Percentiles rank a stretch among this genome's conserved stretches.
Conservation (phyloP, 2,113 vertebrate genomes). For the Salvator merianae region DNA sequence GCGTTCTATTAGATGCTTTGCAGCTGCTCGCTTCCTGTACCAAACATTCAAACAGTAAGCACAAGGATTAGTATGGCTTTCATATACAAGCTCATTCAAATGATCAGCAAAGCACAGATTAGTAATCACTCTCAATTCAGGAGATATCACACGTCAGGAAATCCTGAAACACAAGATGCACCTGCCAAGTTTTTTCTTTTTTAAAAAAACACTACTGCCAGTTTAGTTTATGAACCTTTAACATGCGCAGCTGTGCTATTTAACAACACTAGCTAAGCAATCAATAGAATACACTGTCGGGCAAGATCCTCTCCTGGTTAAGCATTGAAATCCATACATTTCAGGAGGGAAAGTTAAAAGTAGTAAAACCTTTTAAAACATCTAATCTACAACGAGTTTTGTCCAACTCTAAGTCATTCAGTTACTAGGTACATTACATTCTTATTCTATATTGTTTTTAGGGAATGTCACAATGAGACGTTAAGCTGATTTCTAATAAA, state of each 20-base stretch:
- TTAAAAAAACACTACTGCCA: constrained; percentile 20
- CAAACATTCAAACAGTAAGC: constrained; percentile 83
- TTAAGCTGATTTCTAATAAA: no score
- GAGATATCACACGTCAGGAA: constrained; percentile 27
- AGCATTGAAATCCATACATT: not conserved
- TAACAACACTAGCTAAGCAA: no score
- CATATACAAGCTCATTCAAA: constrained; percentile 69
- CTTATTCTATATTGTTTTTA: not conserved
- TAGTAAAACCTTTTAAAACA: no score
- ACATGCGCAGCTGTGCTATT: constrained; percentile 1
- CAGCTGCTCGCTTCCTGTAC: constrained; percentile 98
- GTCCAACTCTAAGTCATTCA: not conserved
- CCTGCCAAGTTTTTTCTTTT: not conserved
- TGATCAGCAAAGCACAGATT: constrained; percentile 71
- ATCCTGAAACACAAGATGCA: constrained; percentile 46
- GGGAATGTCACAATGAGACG: no score
- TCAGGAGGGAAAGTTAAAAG: not conserved
- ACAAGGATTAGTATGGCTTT: constrained; percentile 78
- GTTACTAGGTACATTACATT: not conserved
- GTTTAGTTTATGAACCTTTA: constrained; percentile 20
- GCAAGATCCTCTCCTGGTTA: not conserved
- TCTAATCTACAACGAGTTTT: not conserved
- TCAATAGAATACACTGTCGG: no score
- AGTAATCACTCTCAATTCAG: constrained; percentile 61
- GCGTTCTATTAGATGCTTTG: constrained; percentile 99